These are phyloP conservation scores for Nyleta sp. DNA, from an alignment of 2,888 invertebrate genomes.

Conservation along the genomic window DNA sequence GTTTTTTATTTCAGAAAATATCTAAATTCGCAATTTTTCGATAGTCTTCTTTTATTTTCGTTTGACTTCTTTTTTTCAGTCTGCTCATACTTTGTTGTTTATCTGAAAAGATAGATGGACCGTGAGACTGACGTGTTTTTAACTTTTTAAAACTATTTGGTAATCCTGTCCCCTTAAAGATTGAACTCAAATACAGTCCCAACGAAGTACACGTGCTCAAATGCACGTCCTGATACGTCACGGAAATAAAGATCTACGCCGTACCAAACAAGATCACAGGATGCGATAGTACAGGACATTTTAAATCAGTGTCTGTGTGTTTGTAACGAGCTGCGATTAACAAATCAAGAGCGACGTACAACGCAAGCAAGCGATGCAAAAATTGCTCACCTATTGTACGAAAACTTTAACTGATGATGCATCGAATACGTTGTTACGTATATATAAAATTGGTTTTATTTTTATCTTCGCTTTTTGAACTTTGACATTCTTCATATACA, in stretches of 20 bases:
- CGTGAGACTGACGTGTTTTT: too few relatives aligned
- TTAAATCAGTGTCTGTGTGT: slow-evolving; percentile 49
- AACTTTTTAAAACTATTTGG: too few relatives aligned
- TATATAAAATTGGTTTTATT: slow-evolving; percentile 26
- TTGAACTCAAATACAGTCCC: too few relatives aligned
- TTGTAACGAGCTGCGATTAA: slow-evolving; percentile 62
- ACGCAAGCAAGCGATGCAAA: slow-evolving; percentile 46
- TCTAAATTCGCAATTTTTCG: too few relatives aligned
- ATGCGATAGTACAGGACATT: slow-evolving; percentile 60
- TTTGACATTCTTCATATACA: too few relatives aligned
- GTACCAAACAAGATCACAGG: slow-evolving; percentile 50
- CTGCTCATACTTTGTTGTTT: too few relatives aligned
- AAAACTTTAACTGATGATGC: slow-evolving; percentile 64
- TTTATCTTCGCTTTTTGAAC: neutral
- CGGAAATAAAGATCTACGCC: slow-evolving; percentile 43
- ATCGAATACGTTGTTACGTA: slow-evolving; percentile 67
- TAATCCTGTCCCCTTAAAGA: too few relatives aligned
- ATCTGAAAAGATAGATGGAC: too few relatives aligned
- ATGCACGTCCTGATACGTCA: slow-evolving; percentile 29
- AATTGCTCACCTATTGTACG: slow-evolving; percentile 68
- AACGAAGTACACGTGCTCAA: too few relatives aligned
- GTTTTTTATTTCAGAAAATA: too few relatives aligned
- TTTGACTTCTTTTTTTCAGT: too few relatives aligned
- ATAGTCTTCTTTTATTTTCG: too few relatives aligned
- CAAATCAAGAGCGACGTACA: slow-evolving; percentile 67